These are phyloP conservation scores for Nasonia vitripennis DNA, from an alignment of 1,140 invertebrate genomes.

Conservation along the genomic window DNA sequence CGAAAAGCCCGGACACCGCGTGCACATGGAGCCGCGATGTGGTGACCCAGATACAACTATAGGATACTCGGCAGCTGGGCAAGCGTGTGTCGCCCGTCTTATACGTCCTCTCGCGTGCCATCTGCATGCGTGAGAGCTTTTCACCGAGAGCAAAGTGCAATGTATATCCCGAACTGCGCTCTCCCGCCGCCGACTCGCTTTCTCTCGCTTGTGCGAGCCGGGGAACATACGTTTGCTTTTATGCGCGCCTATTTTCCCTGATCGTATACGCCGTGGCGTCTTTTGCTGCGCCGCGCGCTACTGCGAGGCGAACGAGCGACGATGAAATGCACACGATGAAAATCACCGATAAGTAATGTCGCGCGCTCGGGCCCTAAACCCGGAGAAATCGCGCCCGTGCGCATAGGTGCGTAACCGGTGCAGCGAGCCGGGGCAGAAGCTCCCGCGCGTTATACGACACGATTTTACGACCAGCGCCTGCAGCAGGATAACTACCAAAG, in stretches of 20 bases:
- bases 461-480: neutral
- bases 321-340: neutral
- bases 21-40: too few species aligned
- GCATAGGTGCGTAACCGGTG: too few species aligned
- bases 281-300: neutral
- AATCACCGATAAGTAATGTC: neutral
- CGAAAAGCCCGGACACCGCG: neutral
- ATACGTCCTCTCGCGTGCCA: neutral
- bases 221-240: neutral
- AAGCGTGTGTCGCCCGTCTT: neutral
- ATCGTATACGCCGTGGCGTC: neutral
- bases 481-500: neutral
- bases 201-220: neutral
- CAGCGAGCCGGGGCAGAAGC: too few species aligned
- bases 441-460: neutral
- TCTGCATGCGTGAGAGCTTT: constrained; percentile 2
- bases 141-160: neutral
- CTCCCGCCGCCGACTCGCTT: neutral
- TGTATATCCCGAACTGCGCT: neutral
- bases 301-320: neutral
- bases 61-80: too few species aligned
- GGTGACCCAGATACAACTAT: too few species aligned
- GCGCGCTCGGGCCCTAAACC: neutral
- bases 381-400: neutral
- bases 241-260: neutral